Evolutionary conservation across 2,888 invertebrate species (phyloP).

Genomic region (Hemicrepidius hirtus): DNA sequence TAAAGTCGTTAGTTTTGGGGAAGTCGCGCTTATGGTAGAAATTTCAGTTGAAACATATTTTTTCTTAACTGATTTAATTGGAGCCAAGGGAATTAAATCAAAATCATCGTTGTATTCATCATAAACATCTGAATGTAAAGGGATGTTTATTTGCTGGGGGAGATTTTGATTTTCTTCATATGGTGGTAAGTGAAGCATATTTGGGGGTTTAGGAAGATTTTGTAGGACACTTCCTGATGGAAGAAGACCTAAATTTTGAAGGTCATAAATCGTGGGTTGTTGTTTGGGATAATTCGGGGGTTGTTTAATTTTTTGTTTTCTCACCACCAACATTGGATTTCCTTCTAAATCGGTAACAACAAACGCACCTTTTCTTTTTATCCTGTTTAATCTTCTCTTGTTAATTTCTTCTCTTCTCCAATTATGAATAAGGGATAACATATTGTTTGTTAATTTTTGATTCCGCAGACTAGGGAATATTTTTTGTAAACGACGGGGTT

Average conservation of each 20-base stretch:
- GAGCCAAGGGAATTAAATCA: background rate
- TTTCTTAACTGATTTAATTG: background rate
- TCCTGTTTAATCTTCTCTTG: background rate
- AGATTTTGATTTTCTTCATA: no score
- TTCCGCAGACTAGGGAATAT: constrained; percentile 13
- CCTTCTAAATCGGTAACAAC: background rate
- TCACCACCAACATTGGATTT: background rate
- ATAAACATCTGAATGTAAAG: no score
- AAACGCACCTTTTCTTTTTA: constrained; percentile 3
- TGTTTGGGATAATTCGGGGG: no score
- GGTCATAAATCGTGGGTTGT: background rate
- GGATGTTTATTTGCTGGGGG: background rate
- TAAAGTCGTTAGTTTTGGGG: no score
- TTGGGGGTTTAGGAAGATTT: background rate
- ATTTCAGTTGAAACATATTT: no score
- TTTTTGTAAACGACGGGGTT: background rate
- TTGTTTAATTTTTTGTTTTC: background rate
- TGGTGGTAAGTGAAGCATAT: background rate
- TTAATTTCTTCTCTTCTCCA: background rate
- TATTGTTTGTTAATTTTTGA: constrained; percentile 20
- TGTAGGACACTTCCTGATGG: background rate
- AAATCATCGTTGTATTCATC: background rate
- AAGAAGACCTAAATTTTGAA: background rate
- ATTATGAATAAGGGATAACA: constrained; percentile 22
- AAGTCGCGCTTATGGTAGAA: no score